phyloP scores from a whole-genome alignment of 2,797 vertebrate species.

The Muraenolepis orangiensis region DNA sequence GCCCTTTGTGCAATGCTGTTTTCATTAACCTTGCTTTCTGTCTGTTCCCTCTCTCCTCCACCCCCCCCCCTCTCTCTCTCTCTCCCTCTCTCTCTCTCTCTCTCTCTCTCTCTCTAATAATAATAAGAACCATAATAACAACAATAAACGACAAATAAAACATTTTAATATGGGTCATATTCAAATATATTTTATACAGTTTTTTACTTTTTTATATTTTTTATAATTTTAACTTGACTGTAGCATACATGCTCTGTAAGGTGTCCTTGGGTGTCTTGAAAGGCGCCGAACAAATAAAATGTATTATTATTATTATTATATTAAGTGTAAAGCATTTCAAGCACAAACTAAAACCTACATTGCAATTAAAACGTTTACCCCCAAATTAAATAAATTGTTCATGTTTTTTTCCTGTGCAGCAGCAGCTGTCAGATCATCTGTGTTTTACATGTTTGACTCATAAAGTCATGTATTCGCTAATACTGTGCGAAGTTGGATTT shows the following conservation, averaged over 20 bases:
- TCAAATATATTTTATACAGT: no score
- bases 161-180: background rate
- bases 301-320: no score
- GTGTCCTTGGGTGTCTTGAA: no score
- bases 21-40: conserved; percentile 24
- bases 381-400: background rate
- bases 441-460: background rate
- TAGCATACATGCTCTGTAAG: no score
- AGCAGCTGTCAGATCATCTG: background rate
- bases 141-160: background rate
- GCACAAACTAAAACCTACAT: no score
- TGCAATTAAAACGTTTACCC: background rate
- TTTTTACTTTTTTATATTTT: no score
- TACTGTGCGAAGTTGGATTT: background rate
- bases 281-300: no score
- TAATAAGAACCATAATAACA: background rate
- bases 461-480: background rate
- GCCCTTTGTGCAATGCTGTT: conserved; percentile 59
- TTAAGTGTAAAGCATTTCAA: no score
- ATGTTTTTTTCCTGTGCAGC: background rate
- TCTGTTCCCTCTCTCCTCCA: conserved; percentile 15
- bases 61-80: background rate
- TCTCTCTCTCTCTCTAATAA: background rate
- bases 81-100: background rate
- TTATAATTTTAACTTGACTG: no score